Base-by-base conservation (phyloP, 1,140 invertebrate species). In the Epicauta chinensis region DNA sequence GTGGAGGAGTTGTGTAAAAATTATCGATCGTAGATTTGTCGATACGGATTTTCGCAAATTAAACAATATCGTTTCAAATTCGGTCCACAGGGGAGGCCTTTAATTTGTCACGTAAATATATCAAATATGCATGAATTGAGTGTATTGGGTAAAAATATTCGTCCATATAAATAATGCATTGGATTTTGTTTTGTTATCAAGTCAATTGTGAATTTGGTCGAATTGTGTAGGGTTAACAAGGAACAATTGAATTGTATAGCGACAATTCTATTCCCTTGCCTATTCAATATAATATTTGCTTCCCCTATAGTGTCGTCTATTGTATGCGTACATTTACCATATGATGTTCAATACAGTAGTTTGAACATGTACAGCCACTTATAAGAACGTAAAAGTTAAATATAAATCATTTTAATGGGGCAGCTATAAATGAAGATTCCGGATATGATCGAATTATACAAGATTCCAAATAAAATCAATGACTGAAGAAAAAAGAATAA, bases 71-170 rank as follows among this genome's bases (percentile, higher is more conserved):
- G 56, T 48, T 62, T 53, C 48, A 58, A 60, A 63, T 65, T 60
- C 48, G 34, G 45, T 55, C 40, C 35, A 50, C 35, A 40, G 57
- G 61, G 57, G 56, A 39, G 50, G 45, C 55, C 55, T 55, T 62
- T 64, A 58, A 67, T 68, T 68, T 67, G 66, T 67, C 66, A 62
- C 66, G 62, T 64, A 68, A 68, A 68, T 67, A 64, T 64, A 67
- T 68, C 65, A 68, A 68, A 67, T 67, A 68, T 67, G 63, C 65
- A 67, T 64, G 62, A 63, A 64, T 59, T 58, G 61, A 58, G 45
- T 60, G 51, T 63, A 65, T 60, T 60, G 57, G 49, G 61, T 49
- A 54, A 49, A 42, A 38, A 56, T 49, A 58, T 47, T 52, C 12
- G 49, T 16, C 58, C 63, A 62, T 35, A 32, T 48, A 31, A 52